Conservation (phyloP, 2,113 vertebrate species). For the Chauna torquata region DNA sequence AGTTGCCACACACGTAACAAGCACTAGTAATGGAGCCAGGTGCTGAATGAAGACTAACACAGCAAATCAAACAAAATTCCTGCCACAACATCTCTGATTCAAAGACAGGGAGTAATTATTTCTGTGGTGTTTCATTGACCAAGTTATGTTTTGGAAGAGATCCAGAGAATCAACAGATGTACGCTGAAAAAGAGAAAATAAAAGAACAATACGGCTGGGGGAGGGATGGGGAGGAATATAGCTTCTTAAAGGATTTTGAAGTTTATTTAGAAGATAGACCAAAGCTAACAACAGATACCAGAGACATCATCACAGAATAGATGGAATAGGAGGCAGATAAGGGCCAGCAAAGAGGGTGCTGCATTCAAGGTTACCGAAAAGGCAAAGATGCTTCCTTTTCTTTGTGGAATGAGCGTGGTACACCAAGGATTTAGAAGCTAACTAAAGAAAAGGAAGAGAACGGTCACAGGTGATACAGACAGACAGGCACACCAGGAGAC, state of each 20-base stretch:
- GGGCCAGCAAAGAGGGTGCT: neutral
- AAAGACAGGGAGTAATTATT: neutral
- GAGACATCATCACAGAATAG: neutral
- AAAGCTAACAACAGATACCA: neutral
- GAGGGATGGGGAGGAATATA: neutral
- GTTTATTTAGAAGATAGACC: neutral
- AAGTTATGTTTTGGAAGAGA: neutral
- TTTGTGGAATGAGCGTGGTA: neutral
- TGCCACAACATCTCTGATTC: neutral
- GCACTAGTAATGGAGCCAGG: neutral
- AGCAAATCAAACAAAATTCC: neutral
- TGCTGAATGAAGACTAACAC: neutral
- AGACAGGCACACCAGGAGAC: neutral
- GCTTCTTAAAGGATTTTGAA: neutral
- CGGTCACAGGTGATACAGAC: neutral
- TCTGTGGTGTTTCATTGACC: neutral
- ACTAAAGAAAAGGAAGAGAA: neutral
- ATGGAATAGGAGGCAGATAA: neutral
- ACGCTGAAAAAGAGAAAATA: neutral
- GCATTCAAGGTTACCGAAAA: neutral
- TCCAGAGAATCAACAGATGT: neutral
- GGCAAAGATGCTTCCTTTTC: neutral
- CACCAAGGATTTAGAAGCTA: neutral
- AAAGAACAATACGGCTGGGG: neutral
- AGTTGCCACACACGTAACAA: neutral